Evolutionary conservation across 2,797 vertebrate genomes (phyloP).

Genomic region (Gastrophryne carolinensis): DNA sequence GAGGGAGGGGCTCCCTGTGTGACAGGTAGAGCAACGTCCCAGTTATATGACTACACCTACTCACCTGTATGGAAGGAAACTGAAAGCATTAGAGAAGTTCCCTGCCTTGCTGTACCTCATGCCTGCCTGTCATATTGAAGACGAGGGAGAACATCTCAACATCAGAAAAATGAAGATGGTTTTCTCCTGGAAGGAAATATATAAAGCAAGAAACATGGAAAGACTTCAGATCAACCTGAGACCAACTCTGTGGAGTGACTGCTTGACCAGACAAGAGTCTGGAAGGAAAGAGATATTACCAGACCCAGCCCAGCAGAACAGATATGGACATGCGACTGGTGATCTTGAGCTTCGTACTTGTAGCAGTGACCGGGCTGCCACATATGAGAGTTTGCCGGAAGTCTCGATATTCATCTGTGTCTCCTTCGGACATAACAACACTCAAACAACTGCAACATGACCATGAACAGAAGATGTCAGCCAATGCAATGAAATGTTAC

Average conservation of each 20-base stretch:
- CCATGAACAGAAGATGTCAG: background rate
- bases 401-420: background rate
- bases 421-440: background rate
- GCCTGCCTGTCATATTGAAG: background rate
- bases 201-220: background rate
- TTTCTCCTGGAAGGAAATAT: background rate
- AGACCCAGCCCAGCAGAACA: background rate
- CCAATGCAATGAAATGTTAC: background rate
- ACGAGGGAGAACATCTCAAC: background rate
- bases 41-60: background rate
- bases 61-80: background rate
- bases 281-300: background rate
- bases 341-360: background rate
- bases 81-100: background rate
- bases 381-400: background rate
- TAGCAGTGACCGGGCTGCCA: background rate
- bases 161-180: background rate
- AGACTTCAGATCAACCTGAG: background rate
- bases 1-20: background rate
- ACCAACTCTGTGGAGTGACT: background rate
- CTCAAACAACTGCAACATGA: background rate
- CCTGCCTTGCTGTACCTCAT: background rate
- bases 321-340: background rate
- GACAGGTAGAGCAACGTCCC: background rate
- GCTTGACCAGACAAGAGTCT: background rate